Base-by-base conservation (phyloP, 2,797 vertebrate species). In the Coracias cyanogaster region DNA sequence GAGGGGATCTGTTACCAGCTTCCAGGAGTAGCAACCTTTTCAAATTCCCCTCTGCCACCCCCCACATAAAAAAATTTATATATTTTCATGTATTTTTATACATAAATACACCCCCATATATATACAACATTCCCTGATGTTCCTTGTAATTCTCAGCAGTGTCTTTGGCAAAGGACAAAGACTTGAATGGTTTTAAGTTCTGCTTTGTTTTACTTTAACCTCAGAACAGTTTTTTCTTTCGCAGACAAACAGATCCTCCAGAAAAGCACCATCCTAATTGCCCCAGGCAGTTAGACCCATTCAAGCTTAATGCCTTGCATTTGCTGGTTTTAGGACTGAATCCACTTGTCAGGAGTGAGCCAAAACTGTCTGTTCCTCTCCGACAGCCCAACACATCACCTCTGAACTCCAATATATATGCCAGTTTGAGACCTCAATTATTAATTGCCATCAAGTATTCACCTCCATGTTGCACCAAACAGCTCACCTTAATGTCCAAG, bases 391-490 rank as follows among this genome's bases (percentile, higher is more conserved):
- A 86, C 88, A 85, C 62, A 77, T 80, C 78, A 57, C 71, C 60
- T 87, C 89, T 77, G 86, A 97, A 95, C 95, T 91, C 67, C 90
- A 96, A 91, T 93, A 77, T 28, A 71, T 19, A 77, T 0, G 1
- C 64, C 45, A 39, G 26, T 64, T 89, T 77, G 77, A 85, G 64
- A 41, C 48, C 37, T 31, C 46, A 91, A 92, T 95, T 96, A 82
- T 77, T 90, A 92, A 77, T 1, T 61, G 71, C 49, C 82, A 96
- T 94, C 74, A 82, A n/a, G 82, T 33, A 90, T 89, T 92, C 95
- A 43, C 55, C 64, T 78, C 71, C 60, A 39, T 6, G 4, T 20
- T 49, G 52, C 48, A n/a, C 46, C 37, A 33, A 81, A 72, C 61
- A 78, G 69, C 55, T 86, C 84, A 71, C 45, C 37, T 69, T 39